phyloP scores from a whole-genome alignment of 2,888 invertebrate genomes.

The Drosophila prostipennis region DNA sequence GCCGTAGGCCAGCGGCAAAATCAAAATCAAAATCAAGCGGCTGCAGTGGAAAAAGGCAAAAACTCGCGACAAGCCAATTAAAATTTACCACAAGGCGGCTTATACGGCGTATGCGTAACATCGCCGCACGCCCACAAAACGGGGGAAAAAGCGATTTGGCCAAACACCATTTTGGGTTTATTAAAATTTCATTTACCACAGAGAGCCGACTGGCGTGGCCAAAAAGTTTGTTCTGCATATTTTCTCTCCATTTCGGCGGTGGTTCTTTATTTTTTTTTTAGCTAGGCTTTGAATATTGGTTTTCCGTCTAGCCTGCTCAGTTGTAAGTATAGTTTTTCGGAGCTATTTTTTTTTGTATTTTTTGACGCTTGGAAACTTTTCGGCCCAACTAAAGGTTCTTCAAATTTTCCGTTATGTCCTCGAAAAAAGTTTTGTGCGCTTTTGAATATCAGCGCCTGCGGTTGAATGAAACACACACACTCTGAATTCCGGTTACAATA shows the following conservation, averaged over 20 bases:
- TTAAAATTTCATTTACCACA: conserved; percentile 49
- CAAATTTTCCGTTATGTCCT: conserved; percentile 24
- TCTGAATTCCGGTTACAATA: conserved; percentile 6
- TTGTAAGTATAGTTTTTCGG: conserved; percentile 22
- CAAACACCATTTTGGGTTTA: conserved; percentile 42
- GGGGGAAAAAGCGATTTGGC: conserved; percentile 57
- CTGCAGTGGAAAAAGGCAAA: conserved; percentile 11
- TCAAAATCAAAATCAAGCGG: conserved; percentile 65
- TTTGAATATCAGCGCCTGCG: conserved; percentile 41
- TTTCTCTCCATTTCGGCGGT: conserved; percentile 18
- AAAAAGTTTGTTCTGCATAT: conserved; percentile 26
- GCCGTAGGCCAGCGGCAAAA: conserved; percentile 43
- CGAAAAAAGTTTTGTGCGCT: conserved; percentile 37
- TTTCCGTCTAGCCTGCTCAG: conserved; percentile 3
- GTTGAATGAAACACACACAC: conserved; percentile 33
- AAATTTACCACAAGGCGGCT: conserved; percentile 57
- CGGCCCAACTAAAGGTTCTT: conserved; percentile 35
- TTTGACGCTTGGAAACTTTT: conserved; percentile 35
- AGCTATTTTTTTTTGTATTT: conserved; percentile 3
- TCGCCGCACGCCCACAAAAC: conserved; percentile 32
- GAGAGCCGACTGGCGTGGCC: conserved; percentile 7
- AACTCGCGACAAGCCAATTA: conserved; percentile 66
- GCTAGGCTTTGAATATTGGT: conserved; percentile 29
- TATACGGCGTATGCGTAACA: conserved; percentile 70
- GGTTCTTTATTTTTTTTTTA: neutral